Evolutionary conservation across 2,888 invertebrate genomes (phyloP).

Genomic region (Margaritifera margaritifera): DNA sequence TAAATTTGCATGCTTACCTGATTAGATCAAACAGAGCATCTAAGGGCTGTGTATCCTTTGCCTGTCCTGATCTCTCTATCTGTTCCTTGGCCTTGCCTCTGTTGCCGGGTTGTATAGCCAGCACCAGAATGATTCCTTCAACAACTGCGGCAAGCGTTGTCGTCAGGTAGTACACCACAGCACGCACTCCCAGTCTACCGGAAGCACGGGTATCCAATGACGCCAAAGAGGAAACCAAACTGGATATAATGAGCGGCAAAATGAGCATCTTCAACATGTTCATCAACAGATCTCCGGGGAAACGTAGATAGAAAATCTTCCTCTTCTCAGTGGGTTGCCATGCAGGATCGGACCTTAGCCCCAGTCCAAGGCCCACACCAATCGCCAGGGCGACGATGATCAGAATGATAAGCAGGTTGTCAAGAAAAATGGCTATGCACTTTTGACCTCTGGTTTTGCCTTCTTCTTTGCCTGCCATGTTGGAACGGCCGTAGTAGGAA

Average conservation of each 20-base stretch:
- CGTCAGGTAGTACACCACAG: slow-evolving; percentile 92
- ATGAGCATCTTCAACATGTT: slow-evolving; percentile 81
- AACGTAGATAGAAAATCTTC: slow-evolving; percentile 77
- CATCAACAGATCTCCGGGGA: slow-evolving; percentile 81
- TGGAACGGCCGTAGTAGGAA: no score
- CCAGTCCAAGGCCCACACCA: slow-evolving; percentile 74
- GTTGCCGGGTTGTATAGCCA: slow-evolving; percentile 86
- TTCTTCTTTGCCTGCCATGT: no score
- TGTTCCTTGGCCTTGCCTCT: slow-evolving; percentile 21
- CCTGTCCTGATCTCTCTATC: slow-evolving; percentile 30
- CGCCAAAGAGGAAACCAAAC: slow-evolving; percentile 83
- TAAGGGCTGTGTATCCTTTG: slow-evolving; percentile 44
- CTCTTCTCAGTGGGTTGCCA: slow-evolving; percentile 79
- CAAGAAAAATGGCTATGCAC: slow-evolving; percentile 21
- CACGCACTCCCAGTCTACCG: slow-evolving; percentile 84
- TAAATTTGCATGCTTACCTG: slow-evolving; percentile 33
- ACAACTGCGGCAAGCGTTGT: slow-evolving; percentile 94
- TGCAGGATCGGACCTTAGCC: slow-evolving; percentile 75
- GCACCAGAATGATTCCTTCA: slow-evolving; percentile 90
- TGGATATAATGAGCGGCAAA: slow-evolving; percentile 79
- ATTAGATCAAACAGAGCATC: slow-evolving; percentile 58
- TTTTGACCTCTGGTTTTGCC: slow-evolving; percentile 1
- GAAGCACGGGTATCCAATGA: slow-evolving; percentile 91
- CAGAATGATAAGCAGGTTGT: slow-evolving; percentile 77
- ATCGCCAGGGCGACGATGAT: slow-evolving; percentile 78